phyloP scores from a whole-genome alignment of 2,113 vertebrate species.

The Glaucidium brasilianum region DNA sequence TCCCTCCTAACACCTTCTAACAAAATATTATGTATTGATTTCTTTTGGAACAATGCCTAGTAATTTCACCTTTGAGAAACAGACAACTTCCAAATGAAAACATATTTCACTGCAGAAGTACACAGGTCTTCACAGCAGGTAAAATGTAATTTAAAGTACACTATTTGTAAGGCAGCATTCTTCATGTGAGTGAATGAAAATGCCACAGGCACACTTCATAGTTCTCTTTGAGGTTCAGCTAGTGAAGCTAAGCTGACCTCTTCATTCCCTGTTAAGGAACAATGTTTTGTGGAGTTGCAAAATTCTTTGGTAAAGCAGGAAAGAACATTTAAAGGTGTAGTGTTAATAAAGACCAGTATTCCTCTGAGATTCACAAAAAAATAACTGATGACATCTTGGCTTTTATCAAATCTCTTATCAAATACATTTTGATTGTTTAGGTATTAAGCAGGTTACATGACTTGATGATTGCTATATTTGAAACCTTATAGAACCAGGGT shows the following conservation, averaged over 20 bases:
- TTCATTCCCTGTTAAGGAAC: not conserved
- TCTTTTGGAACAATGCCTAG: slow-evolving; percentile 30
- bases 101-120: slow-evolving; percentile 33
- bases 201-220: not conserved
- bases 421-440: not conserved
- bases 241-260: slow-evolving; percentile 8
- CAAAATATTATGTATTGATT: slow-evolving; percentile 43
- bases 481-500: not conserved
- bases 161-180: slow-evolving; percentile 15
- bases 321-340: not conserved
- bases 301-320: not conserved
- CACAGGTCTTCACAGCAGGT: slow-evolving; percentile 52
- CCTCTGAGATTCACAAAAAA: not conserved
- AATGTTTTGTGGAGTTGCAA: not conserved
- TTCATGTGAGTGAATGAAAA: slow-evolving; percentile 35
- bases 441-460: not conserved
- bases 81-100: slow-evolving; percentile 62
- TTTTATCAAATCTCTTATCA: not conserved
- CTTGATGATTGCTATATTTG: not conserved
- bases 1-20: not conserved
- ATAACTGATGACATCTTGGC: not conserved
- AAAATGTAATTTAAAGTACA: slow-evolving; percentile 45
- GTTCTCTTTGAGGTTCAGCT: not conserved
- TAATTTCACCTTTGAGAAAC: slow-evolving; percentile 50
- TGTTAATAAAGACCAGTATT: not conserved